Percentiles rank a stretch among this genome's conserved stretches.
Conservation (phyloP, 2,888 invertebrate genomes). For the Agrilus biguttatus region DNA sequence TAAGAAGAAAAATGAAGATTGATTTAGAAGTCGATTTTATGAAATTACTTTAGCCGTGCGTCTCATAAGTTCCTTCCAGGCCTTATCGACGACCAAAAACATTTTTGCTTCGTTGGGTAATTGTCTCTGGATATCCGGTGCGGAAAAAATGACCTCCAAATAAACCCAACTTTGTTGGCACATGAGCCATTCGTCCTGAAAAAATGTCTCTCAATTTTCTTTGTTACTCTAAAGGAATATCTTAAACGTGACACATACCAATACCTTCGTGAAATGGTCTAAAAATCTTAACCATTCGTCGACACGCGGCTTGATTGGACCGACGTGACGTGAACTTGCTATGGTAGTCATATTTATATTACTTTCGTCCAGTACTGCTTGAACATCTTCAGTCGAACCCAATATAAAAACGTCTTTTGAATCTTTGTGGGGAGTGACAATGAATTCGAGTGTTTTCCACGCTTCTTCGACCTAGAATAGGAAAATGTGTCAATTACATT, state of each 20-base stretch:
- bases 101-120: conserved; percentile 80
- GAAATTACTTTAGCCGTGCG: conserved; percentile 52
- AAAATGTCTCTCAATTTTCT: conserved; percentile 2
- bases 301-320: conserved; percentile 66
- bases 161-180: conserved; percentile 93
- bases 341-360: conserved; percentile 79
- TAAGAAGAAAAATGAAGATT: conserved; percentile 47
- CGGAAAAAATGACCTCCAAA: conserved; percentile 86
- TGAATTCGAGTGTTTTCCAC: conserved; percentile 70
- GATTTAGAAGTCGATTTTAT: conserved; percentile 3
- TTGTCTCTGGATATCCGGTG: conserved; percentile 87
- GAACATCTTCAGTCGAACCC: conserved; percentile 75
- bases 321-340: conserved; percentile 71
- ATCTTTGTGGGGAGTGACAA: conserved; percentile 65
- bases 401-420: conserved; percentile 70
- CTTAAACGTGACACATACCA: conserved; percentile 38
- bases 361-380: conserved; percentile 68
- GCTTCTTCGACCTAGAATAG: conserved; percentile 56
- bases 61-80: conserved; percentile 80
- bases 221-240: background rate
- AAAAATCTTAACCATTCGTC: conserved; percentile 69
- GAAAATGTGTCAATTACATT: background rate
- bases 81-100: conserved; percentile 75
- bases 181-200: conserved; percentile 73
- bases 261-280: conserved; percentile 66